phyloP scores from a whole-genome alignment of 2,113 vertebrate genomes.

The Crotalus viridis region DNA sequence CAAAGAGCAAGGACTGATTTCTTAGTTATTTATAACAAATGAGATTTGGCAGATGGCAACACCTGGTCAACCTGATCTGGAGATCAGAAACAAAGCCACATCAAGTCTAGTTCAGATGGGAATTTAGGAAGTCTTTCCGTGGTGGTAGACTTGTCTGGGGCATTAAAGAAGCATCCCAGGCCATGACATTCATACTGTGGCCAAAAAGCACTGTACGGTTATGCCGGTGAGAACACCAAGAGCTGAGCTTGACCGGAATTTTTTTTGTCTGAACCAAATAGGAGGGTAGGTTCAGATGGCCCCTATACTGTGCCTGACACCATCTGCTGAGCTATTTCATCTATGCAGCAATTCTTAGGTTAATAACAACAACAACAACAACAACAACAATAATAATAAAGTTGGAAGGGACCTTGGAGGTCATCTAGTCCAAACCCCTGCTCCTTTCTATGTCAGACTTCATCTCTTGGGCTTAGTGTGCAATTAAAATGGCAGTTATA shows the following conservation, averaged over 20 bases:
- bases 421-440: too few species aligned
- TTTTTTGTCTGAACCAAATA: not conserved
- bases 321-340: not conserved
- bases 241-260: not conserved
- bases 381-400: too few species aligned
- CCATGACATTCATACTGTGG: not conserved
- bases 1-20: not conserved
- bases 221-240: not conserved
- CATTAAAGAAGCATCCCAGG: not conserved
- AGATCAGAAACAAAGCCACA: not conserved
- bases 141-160: not conserved
- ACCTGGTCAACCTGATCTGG: not conserved
- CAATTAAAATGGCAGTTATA: not conserved
- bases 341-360: not conserved
- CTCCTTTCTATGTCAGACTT: not conserved
- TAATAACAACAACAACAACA: too few species aligned
- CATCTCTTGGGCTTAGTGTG: not conserved
- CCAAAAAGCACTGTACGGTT: not conserved
- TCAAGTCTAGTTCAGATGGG: not conserved
- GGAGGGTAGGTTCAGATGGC: not conserved
- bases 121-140: not conserved
- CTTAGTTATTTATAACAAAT: not conserved
- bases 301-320: not conserved
- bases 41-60: not conserved
- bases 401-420: too few species aligned